Conservation (phyloP, 35 echinoderm and acorn worm genomes). For the Nesometra sesokonis region DNA sequence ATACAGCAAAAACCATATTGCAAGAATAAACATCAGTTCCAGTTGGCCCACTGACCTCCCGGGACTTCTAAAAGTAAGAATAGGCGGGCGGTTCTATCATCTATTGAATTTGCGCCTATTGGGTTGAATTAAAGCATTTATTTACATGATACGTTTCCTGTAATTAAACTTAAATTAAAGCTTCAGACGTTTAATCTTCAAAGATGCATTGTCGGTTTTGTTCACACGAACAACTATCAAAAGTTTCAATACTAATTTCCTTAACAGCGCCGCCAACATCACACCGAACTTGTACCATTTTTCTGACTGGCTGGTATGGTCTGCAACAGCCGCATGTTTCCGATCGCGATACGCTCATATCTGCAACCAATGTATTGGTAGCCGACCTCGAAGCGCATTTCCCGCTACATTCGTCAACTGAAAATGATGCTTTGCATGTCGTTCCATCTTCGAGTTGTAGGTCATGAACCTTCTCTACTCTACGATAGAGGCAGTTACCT, state of each 20-base stretch:
- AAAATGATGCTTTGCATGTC: not conserved
- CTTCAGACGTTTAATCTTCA: not conserved
- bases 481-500: not conserved
- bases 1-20: too few species aligned
- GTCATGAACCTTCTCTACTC: not conserved
- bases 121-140: too few species aligned
- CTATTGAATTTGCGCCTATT: too few species aligned
- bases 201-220: not conserved
- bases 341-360: not conserved
- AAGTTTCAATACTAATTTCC: not conserved
- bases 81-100: too few species aligned
- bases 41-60: too few species aligned
- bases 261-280: not conserved
- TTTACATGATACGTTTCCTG: too few species aligned
- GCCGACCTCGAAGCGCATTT: not conserved
- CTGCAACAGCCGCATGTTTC: not conserved
- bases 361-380: not conserved
- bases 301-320: not conserved
- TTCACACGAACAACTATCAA: not conserved
- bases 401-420: not conserved
- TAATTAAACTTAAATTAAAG: too few species aligned
- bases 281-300: not conserved
- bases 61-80: too few species aligned
- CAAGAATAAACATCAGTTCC: too few species aligned
- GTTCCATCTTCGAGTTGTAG: not conserved